Evolutionary conservation across 2,888 invertebrate genomes (phyloP), one percentile per base, ranked within the genome.

Genomic region (Rhagonycha fulva): DNA sequence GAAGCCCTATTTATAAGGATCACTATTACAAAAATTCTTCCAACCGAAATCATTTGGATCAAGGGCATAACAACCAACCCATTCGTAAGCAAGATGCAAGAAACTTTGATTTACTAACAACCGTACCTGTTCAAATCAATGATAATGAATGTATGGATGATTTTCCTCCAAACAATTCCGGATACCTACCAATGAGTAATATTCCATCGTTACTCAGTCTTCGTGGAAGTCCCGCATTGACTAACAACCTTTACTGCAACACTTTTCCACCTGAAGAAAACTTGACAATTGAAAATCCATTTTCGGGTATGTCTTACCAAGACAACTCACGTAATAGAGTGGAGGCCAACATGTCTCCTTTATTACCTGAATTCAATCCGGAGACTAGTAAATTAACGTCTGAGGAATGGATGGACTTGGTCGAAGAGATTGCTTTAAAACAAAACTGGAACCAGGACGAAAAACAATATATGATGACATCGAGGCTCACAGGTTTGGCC

Each of bases 301-400:
- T 47, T 47, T 47, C 47, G 7, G 47, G 47, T n/a, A 47, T 47
- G n/a, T n/a, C n/a, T n/a, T 47, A 47, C 47, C 47, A n/a, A 47
- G 7, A n/a, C n/a, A 47, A 9, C n/a, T n/a, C 47, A n/a, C 47
- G n/a, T n/a, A 47, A 47, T n/a, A 47, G 7, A 47, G n/a, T n/a
- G 2, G 47, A n/a, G n/a, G 2, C n/a, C n/a, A 47, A 47, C 24
- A 69, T 70, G 12, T 28, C n/a, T 3, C 68, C 77, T 3, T 70
- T 72, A n/a, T 76, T 83, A 67, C 82, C 83, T 5, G 79, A 80
- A 66, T 83, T 83, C 72, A 79, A 82, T 78, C 83, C 82, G 3
- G 79, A 79, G 26, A 77, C 77, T 23, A 79, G 80, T 2, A 78
- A 79, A 14, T 23, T 82, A 10, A 81, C 76, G 26, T 77, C 83